Evolutionary conservation across 2,888 invertebrate species (phyloP).

Genomic region (Psylliodes chrysocephalus): DNA sequence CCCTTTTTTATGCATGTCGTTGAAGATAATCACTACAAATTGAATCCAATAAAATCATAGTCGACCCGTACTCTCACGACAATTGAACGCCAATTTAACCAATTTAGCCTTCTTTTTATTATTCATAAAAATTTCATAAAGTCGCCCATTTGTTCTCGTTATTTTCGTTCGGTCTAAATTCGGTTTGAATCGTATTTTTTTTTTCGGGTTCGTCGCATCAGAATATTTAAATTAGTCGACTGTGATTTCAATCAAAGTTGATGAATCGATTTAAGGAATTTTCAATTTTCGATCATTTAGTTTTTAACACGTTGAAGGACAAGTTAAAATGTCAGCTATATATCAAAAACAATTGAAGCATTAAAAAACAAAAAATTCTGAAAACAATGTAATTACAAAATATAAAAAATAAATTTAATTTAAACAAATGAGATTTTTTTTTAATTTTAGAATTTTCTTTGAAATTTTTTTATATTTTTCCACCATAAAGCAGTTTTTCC

Average conservation of each 20-base stretch:
- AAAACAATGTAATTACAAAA: no score
- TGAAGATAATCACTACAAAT: slow-evolving; percentile 62
- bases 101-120: slow-evolving; percentile 64
- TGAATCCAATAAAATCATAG: slow-evolving; percentile 62
- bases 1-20: slow-evolving; percentile 51
- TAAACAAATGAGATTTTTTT: no score
- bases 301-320: no score
- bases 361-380: no score
- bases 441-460: no score
- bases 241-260: neutral
- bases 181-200: neutral
- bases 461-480: no score
- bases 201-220: neutral
- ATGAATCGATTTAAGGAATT: no score
- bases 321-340: no score
- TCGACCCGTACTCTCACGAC: slow-evolving; percentile 62
- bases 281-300: no score
- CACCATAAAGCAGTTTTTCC: no score
- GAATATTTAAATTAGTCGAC: neutral
- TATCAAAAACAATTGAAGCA: no score
- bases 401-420: no score
- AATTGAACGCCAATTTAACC: slow-evolving; percentile 65
- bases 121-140: slow-evolving; percentile 65
- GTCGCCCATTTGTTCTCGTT: slow-evolving; percentile 43
- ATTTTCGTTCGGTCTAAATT: slow-evolving; percentile 8